A percentile compares a stretch with the other conserved stretches of the same genome.
Conservation (phyloP, 2,113 vertebrate genomes). For the Psephotus haematonotus region DNA sequence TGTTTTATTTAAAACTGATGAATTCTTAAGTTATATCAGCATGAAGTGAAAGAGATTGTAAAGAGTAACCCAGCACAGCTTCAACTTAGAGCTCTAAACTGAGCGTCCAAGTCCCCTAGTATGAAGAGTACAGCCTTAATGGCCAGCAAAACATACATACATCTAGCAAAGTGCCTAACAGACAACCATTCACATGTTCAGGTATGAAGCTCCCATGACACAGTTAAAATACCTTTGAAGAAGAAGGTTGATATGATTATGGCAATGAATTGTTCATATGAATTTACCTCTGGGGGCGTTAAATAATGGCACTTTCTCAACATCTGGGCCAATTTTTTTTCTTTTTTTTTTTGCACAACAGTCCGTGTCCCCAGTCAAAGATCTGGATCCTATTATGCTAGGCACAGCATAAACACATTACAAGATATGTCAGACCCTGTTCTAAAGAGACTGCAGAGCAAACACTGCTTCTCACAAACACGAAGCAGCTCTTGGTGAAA, state of each 20-base stretch:
- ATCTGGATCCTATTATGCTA: not conserved
- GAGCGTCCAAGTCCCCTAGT: not conserved
- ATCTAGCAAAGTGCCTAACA: not conserved
- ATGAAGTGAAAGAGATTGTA: not conserved
- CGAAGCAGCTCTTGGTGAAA: slow-evolving; percentile 4
- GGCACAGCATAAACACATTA: slow-evolving; percentile 26
- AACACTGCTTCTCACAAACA: slow-evolving; percentile 5
- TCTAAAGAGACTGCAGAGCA: slow-evolving; percentile 25
- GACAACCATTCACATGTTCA: not conserved
- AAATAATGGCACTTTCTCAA: slow-evolving; percentile 1
- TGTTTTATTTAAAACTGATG: not conserved
- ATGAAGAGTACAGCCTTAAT: not conserved
- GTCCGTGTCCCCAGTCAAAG: not conserved
- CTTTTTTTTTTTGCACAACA: not conserved
- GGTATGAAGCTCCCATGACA: not conserved
- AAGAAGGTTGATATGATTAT: not conserved
- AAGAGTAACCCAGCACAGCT: not conserved
- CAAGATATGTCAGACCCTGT: not conserved
- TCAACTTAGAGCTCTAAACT: not conserved
- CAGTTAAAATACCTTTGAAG: not conserved
- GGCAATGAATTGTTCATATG: not conserved
- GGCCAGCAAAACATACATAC: not conserved
- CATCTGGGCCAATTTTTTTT: not conserved
- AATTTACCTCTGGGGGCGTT: not conserved
- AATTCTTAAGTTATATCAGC: not conserved